Evolutionary conservation across 2,888 invertebrate species (phyloP), one percentile per base, ranked within the genome.

Genomic region (Electrophaes corylata): DNA sequence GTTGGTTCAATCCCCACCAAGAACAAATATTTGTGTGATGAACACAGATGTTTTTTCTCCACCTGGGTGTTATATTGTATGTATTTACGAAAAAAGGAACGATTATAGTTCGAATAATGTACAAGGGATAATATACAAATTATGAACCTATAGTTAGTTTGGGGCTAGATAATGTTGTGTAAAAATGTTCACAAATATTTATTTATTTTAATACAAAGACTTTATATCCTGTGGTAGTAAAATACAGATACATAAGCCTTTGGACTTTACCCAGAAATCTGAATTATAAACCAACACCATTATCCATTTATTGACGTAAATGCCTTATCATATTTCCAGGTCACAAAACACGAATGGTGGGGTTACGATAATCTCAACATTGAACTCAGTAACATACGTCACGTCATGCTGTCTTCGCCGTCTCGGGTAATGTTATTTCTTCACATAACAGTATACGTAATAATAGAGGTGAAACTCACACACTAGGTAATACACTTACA

Each of bases 251-350:
- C 40, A 31, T 31, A 31, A 43, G 4, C 31, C 12, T 12, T n/a
- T n/a, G n/a, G n/a, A n/a, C 16, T 29, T 6, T 37, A 16, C 11
- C 20, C 14, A 18, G 5, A 12, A 29, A 14, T 23, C 20, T 33
- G 41, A 14, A 41, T 23, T 39, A 48, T 37, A 47, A 39, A 48
- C 26, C 39, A 51, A 51, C 33, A 50, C 31, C 33, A 33, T 43
- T 43, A 45, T 40, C 23, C 16, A 51, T 64, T 46, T 54, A 40
- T 33, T 31, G 48, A 43, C 43, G 56, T 52, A 55, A 60, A 64
- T 62, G 55, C 52, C 62, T 63, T 65, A 67, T 65, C 67, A 16
- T 43, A 48, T 60, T 65, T 67, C 67, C 67, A 64, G 67, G 65
- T 67, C 67, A 67, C 55, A 48, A 44, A 31, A 59, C 49, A 58